Conservation (phyloP, 2,797 vertebrate species). For the Echiichthys vipera region DNA sequence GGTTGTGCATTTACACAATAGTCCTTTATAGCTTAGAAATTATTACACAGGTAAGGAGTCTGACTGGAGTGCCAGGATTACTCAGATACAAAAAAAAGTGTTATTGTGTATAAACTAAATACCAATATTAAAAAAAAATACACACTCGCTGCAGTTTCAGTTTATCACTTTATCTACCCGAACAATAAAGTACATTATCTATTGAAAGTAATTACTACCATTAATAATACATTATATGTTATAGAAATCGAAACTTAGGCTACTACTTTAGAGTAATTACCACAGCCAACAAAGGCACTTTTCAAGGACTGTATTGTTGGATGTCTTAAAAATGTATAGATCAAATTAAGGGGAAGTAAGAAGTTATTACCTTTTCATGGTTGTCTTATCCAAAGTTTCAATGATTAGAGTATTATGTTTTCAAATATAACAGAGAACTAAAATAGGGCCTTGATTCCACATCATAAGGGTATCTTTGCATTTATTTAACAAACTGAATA, state of each 20-base stretch:
- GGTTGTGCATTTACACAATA: not conserved
- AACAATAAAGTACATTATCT: not conserved
- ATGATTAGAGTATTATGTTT: not conserved
- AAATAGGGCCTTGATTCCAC: not conserved
- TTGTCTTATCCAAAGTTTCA: not conserved
- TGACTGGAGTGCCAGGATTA: not conserved
- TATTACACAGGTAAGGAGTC: not conserved
- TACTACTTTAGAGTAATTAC: not conserved
- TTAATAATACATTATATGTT: not conserved
- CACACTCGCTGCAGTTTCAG: not conserved
- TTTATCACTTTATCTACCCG: not conserved
- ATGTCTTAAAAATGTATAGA: not conserved
- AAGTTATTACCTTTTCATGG: not conserved
- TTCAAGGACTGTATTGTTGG: not conserved
- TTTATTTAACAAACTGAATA: not conserved
- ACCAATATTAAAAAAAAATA: not conserved
- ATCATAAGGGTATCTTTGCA: not conserved
- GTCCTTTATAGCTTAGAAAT: not conserved
- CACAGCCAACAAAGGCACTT: not conserved
- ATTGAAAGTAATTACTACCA: slow-evolving; percentile 1
- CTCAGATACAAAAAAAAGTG: not conserved
- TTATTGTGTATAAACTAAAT: not conserved
- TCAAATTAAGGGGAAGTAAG: not conserved
- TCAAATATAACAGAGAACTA: not conserved
- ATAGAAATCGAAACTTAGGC: not conserved